phyloP scores from a whole-genome alignment of 2,113 vertebrate genomes.

The Mastomys coucha region DNA sequence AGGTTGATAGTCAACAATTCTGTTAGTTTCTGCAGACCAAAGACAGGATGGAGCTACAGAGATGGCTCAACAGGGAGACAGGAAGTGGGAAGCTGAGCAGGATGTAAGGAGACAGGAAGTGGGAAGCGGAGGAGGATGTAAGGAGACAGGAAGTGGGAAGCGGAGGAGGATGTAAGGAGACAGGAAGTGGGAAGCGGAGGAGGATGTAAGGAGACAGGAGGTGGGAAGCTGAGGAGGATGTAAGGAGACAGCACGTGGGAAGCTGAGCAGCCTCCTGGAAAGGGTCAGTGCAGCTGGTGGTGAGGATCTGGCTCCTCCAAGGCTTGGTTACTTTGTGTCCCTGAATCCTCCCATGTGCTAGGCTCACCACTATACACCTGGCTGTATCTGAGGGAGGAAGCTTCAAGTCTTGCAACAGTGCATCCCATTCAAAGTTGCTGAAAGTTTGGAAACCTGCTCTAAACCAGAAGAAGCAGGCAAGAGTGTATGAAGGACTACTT shows the following conservation, averaged over 20 bases:
- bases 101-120: accelerated
- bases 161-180: accelerated
- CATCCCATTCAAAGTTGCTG: too few species aligned
- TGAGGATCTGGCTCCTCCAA: accelerated
- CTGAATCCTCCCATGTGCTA: too few species aligned
- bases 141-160: accelerated
- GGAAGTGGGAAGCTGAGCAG: accelerated
- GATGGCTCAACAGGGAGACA: background rate
- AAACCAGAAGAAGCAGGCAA: background rate
- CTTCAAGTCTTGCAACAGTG: background rate
- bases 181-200: accelerated
- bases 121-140: accelerated
- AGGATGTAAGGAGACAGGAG: background rate
- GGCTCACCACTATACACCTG: accelerated
- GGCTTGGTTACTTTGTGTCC: accelerated
- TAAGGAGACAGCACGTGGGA: background rate
- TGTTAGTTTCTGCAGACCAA: background rate
- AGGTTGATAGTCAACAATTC: accelerated
- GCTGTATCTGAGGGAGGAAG: background rate
- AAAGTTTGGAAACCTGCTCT: background rate
- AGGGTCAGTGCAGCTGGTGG: too few species aligned
- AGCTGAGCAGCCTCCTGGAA: accelerated
- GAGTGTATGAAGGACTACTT: accelerated
- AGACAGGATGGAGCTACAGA: background rate
- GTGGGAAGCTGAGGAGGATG: accelerated